phyloP scores from a whole-genome alignment of 1,140 invertebrate species.

The Sitodiplosis mosellana region DNA sequence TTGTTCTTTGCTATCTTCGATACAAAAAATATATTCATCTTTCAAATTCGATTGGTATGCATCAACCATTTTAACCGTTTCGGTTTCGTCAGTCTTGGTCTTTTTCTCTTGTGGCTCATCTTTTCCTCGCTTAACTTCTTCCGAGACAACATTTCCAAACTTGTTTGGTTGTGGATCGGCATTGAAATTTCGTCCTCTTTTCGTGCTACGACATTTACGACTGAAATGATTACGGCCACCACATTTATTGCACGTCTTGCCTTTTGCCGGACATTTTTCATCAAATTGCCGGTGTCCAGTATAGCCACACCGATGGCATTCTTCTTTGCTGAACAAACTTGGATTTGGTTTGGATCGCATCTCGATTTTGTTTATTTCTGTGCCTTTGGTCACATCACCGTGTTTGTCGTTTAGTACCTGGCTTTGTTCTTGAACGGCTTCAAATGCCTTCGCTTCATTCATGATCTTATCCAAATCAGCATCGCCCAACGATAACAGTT shows the following conservation, averaged over 20 bases:
- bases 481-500: background rate
- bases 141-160: too few relatives aligned
- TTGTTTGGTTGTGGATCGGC: too few relatives aligned
- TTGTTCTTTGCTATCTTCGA: background rate
- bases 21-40: background rate
- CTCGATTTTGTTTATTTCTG: background rate
- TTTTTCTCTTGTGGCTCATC: too few relatives aligned
- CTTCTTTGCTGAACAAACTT: background rate
- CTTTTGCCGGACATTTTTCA: slow-evolving; percentile 1
- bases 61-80: background rate
- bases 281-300: background rate
- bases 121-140: too few relatives aligned
- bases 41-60: background rate
- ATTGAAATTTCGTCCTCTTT: background rate
- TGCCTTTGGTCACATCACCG: too few relatives aligned
- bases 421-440: background rate
- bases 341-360: background rate
- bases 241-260: background rate
- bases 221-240: background rate
- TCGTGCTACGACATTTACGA: background rate
- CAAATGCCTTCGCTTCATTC: background rate
- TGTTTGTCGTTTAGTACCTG: background rate
- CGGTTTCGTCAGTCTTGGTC: background rate
- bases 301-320: background rate
- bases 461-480: background rate